These are phyloP conservation scores for Notolabrus celidotus DNA, from an alignment of 2,797 vertebrate genomes.

Conservation along the genomic window DNA sequence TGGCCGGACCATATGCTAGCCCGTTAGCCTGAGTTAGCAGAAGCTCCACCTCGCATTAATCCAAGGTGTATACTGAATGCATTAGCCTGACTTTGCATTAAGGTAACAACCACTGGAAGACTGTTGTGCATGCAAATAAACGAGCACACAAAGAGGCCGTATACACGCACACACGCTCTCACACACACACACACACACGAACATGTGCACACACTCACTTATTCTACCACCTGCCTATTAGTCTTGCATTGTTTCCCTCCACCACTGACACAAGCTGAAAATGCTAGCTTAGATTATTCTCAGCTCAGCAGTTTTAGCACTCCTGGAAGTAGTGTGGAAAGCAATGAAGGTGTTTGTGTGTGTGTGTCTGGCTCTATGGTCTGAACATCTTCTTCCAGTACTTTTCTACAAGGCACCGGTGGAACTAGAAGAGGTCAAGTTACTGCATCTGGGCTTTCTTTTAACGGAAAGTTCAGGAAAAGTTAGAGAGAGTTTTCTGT, in stretches of 20 bases:
- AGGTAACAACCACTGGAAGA: constrained; percentile 39
- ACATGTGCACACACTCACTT: constrained; percentile 35
- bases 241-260: constrained; percentile 77
- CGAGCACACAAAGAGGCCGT: constrained; percentile 12
- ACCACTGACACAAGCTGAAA: constrained; percentile 68
- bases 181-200: constrained; percentile 1
- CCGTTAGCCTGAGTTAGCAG: constrained; percentile 52
- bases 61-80: constrained; percentile 48
- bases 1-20: constrained; percentile 48
- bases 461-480: not conserved
- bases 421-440: not conserved
- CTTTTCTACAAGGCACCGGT: constrained; percentile 15
- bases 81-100: constrained; percentile 67
- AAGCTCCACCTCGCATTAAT: constrained; percentile 50
- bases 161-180: not conserved
- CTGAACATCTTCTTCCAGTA: constrained; percentile 40
- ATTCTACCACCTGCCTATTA: constrained; percentile 68
- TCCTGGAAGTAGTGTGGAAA: constrained; percentile 61
- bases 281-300: constrained; percentile 69
- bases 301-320: constrained; percentile 72
- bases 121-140: constrained; percentile 33
- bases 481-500: too few relatives aligned
- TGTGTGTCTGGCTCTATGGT: constrained; percentile 28
- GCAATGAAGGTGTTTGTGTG: constrained; percentile 62
- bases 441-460: not conserved